Evolutionary conservation across 2,888 invertebrate species (phyloP).

Genomic region (Myopa testacea): DNA sequence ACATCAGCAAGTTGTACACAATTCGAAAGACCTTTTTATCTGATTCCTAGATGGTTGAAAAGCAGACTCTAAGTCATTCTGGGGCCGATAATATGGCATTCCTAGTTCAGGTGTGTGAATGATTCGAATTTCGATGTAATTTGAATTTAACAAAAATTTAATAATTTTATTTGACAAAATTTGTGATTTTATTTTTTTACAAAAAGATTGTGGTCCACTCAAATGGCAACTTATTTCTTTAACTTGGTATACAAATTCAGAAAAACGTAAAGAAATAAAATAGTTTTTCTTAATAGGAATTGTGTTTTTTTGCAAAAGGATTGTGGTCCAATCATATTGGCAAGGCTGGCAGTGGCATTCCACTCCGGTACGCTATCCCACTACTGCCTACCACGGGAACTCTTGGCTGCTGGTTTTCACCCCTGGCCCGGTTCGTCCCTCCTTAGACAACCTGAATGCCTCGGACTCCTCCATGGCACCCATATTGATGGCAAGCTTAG

Average conservation of each 20-base stretch:
- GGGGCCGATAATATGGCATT: too few species aligned
- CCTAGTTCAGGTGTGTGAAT: too few species aligned
- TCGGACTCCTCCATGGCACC: constrained; percentile 85
- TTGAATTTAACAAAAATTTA: too few species aligned
- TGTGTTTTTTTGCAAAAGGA: constrained; percentile 70
- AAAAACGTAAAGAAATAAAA: too few species aligned
- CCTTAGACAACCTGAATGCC: constrained; percentile 93
- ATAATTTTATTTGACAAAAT: neutral
- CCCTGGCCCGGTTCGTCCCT: constrained; percentile 98
- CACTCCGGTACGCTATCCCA: constrained; percentile 98
- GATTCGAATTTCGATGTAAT: neutral
- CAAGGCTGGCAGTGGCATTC: constrained; percentile 87
- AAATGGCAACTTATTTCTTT: too few species aligned
- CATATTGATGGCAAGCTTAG: constrained; percentile 99
- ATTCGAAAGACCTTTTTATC: too few species aligned
- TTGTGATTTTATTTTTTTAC: constrained; percentile 40
- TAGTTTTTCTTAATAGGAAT: neutral
- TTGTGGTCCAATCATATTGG: constrained; percentile 81
- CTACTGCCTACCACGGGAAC: constrained; percentile 98
- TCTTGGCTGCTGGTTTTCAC: constrained; percentile 99
- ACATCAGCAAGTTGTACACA: too few species aligned
- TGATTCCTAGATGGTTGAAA: too few species aligned
- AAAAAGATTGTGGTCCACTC: constrained; percentile 82
- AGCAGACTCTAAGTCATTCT: too few species aligned
- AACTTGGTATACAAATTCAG: too few species aligned